phyloP scores from a whole-genome alignment of 1,140 invertebrate species.

The Laupala kohalensis region DNA sequence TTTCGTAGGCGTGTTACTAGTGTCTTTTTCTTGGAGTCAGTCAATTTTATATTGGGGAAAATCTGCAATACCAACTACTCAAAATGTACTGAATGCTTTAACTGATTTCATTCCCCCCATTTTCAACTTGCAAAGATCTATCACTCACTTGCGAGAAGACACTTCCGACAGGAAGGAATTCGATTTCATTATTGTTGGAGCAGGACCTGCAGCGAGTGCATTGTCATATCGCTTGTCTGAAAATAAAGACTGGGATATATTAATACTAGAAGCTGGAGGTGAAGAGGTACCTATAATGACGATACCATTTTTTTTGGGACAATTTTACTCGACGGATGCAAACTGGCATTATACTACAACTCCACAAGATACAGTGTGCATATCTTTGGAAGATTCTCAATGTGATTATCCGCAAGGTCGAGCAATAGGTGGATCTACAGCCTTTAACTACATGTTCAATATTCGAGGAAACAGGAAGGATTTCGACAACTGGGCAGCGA shows the following conservation, averaged over 20 bases:
- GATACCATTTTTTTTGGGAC: conserved; percentile 29
- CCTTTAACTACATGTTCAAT: conserved; percentile 83
- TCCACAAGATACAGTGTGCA: not conserved
- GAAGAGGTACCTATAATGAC: conserved; percentile 26
- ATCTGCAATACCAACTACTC: not conserved
- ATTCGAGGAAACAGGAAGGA: conserved; percentile 61
- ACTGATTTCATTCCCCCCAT: not conserved
- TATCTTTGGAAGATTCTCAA: not conserved
- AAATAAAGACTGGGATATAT: conserved; percentile 32
- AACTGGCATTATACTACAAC: not conserved
- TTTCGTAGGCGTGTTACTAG: too few relatives aligned
- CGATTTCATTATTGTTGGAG: conserved; percentile 41
- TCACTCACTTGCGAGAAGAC: not conserved
- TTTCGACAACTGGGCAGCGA: conserved; percentile 61
- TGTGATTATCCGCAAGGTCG: conserved; percentile 17
- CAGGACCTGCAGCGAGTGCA: conserved; percentile 50
- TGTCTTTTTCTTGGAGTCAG: too few relatives aligned
- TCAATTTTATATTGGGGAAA: too few relatives aligned
- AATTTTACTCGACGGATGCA: conserved; percentile 21
- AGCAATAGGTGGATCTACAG: conserved; percentile 37
- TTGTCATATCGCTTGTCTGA: conserved; percentile 44
- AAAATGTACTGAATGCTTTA: not conserved
- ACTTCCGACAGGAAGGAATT: conserved; percentile 22
- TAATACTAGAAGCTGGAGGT: conserved; percentile 44
- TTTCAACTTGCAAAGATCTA: not conserved